Percentiles rank a stretch among this genome's conserved stretches.
These are phyloP conservation scores for Oreocharis arfaki DNA, from an alignment of 2,113 vertebrate species.

Conservation along the genomic window DNA sequence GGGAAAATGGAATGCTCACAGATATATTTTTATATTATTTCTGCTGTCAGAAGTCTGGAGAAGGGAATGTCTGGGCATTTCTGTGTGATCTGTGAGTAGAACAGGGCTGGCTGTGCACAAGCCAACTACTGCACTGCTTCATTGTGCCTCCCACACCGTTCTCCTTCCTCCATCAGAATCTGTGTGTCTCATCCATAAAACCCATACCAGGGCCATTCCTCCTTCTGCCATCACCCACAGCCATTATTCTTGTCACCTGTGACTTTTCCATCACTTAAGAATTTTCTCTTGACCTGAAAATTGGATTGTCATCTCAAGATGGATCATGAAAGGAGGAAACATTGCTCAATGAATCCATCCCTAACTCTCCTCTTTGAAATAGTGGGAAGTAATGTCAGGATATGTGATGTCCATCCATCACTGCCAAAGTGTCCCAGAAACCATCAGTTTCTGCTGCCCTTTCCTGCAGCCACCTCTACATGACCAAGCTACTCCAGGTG, in stretches of 20 bases:
- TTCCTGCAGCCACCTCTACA: neutral
- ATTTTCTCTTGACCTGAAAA: constrained; percentile 26
- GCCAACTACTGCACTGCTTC: neutral
- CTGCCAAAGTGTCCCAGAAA: neutral
- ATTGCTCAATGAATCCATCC: neutral
- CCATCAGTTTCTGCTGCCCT: neutral
- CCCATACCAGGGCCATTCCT: neutral
- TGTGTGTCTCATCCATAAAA: neutral
- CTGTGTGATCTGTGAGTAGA: neutral
- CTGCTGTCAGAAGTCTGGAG: neutral
- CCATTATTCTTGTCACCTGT: neutral
- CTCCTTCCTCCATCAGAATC: neutral
- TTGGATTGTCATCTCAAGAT: neutral
- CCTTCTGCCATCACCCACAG: neutral
- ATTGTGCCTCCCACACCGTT: neutral
- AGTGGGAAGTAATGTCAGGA: neutral
- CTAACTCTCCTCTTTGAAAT: neutral
- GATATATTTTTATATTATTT: constrained; percentile 36
- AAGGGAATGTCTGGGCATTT: neutral
- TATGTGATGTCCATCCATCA: neutral
- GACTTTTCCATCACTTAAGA: neutral
- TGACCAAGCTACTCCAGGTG: neutral
- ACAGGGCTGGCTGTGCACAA: neutral
- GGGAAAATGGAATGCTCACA: neutral
- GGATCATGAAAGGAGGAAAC: neutral